These are phyloP conservation scores for Eulemur mongoz DNA, from an alignment of 2,797 vertebrate species.

Conservation along the genomic window DNA sequence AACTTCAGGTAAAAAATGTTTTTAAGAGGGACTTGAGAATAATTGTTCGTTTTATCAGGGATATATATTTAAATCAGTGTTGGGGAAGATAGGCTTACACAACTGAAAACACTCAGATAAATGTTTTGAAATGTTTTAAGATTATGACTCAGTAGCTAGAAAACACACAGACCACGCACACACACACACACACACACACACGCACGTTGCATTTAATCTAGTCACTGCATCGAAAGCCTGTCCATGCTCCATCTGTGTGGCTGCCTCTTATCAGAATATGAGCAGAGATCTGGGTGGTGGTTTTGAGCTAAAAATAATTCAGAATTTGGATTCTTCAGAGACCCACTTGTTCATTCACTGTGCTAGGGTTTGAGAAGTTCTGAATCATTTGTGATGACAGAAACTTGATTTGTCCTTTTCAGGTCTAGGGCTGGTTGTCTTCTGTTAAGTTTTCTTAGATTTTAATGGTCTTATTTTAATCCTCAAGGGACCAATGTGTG, in stretches of 20 bases:
- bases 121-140: background rate
- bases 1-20: background rate
- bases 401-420: constrained; percentile 23
- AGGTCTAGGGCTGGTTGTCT: background rate
- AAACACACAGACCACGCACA: background rate
- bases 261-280: background rate
- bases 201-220: background rate
- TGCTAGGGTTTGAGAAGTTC: background rate
- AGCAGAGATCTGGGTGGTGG: background rate
- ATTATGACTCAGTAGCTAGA: background rate
- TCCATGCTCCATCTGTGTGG: background rate
- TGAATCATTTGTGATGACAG: constrained; percentile 8
- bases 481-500: background rate
- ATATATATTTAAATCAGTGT: background rate
- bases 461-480: constrained; percentile 20
- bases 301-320: constrained; percentile 58
- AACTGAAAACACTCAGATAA: background rate
- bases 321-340: background rate
- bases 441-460: constrained; percentile 5
- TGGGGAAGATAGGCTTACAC: background rate
- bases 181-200: background rate
- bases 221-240: background rate
- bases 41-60: background rate
- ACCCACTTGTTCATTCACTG: background rate
- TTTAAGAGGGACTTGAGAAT: background rate